Conservation (phyloP, 1,140 invertebrate species). For the Bombus cullumanus region DNA sequence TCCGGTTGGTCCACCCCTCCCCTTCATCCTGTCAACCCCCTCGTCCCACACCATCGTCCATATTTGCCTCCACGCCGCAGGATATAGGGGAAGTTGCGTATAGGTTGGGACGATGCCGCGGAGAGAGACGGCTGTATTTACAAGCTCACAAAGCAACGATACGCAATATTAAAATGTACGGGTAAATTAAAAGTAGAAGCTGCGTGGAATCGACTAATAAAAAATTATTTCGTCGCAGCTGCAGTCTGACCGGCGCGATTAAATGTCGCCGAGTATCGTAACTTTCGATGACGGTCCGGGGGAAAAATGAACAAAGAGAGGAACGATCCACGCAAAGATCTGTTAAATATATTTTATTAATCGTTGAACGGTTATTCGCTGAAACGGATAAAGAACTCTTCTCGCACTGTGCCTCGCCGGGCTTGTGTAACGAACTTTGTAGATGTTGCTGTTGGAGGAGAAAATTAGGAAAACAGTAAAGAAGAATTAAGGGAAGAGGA, state of each 20-base stretch:
- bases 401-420: too few relatives aligned
- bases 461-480: not conserved
- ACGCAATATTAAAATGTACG: constrained; percentile 64
- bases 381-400: too few relatives aligned
- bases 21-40: not conserved
- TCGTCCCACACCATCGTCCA: not conserved
- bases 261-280: not conserved
- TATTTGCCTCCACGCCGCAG: constrained; percentile 55
- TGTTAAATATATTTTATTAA: not conserved
- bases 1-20: not conserved
- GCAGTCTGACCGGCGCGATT: not conserved
- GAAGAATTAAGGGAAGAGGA: not conserved
- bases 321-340: not conserved
- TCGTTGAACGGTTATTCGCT: not conserved
- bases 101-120: constrained; percentile 5
- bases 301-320: not conserved
- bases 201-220: constrained; percentile 61
- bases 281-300: not conserved
- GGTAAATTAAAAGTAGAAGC: constrained; percentile 61
- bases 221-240: constrained; percentile 48
- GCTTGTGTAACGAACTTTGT: not conserved
- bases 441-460: not conserved
- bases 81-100: constrained; percentile 49
- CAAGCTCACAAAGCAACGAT: constrained; percentile 66
- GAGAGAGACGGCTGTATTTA: constrained; percentile 49